phyloP scores from a whole-genome alignment of 2,113 vertebrate species.

The Argyrosomus japonicus region DNA sequence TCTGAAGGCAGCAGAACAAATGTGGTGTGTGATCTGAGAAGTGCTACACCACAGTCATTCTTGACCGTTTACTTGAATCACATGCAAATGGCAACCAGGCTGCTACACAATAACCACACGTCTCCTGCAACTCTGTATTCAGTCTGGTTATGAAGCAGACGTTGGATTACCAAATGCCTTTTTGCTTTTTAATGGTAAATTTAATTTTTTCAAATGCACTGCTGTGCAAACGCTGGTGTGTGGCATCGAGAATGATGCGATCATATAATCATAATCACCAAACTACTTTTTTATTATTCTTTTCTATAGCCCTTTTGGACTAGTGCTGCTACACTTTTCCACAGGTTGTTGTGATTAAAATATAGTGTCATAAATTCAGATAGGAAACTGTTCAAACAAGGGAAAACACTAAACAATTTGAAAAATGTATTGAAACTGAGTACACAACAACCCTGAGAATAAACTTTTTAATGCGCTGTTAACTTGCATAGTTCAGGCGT shows the following conservation, averaged over 20 bases:
- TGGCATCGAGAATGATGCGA: not conserved
- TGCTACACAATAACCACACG: not conserved
- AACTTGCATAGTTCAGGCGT: not conserved
- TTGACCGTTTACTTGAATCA: slow-evolving; percentile 38
- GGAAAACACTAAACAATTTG: not conserved
- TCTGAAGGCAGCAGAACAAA: slow-evolving; percentile 26
- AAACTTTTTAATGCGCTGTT: not conserved
- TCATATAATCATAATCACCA: not conserved
- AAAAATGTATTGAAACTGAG: not conserved
- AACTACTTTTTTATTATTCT: not conserved
- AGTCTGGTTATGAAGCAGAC: slow-evolving; percentile 11
- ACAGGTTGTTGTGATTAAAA: not conserved
- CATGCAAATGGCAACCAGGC: slow-evolving; percentile 19
- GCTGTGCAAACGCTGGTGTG: not conserved
- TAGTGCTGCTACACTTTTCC: not conserved
- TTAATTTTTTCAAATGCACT: not conserved
- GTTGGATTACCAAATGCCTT: not conserved
- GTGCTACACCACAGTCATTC: slow-evolving; percentile 10
- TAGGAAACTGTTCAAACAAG: not conserved
- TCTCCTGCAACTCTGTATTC: slow-evolving; percentile 8
- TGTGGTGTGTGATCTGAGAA: slow-evolving; percentile 14
- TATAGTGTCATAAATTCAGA: not conserved
- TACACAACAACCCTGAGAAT: not conserved
- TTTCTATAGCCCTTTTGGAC: not conserved
- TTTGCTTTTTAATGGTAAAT: too few species aligned